Evolutionary conservation across 2,797 vertebrate species (phyloP).

Genomic region (Arvicola amphibius): DNA sequence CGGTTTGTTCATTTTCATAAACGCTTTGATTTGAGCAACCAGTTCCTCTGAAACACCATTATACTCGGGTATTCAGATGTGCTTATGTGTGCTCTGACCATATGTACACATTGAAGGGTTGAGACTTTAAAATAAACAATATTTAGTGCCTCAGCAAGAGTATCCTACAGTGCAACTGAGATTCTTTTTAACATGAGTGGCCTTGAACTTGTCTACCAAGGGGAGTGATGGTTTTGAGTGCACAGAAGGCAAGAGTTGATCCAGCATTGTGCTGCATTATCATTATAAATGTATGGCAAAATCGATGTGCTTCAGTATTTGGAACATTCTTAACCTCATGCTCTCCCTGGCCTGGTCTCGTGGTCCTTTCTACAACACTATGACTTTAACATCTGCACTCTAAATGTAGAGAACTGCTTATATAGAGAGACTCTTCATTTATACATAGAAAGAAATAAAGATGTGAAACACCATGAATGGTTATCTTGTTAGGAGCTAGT

Average conservation of each 20-base stretch:
- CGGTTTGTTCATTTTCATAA: background rate
- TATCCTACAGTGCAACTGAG: background rate
- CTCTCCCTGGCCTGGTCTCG: background rate
- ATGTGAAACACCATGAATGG: background rate
- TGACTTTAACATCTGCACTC: background rate
- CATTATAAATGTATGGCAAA: background rate
- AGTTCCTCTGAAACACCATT: background rate
- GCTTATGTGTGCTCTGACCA: background rate
- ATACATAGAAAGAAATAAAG: slow-evolving; percentile 43
- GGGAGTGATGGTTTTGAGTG: slow-evolving; percentile 6
- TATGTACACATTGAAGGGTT: background rate
- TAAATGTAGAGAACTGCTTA: background rate
- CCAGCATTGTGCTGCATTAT: background rate
- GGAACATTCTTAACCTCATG: background rate
- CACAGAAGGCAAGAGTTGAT: background rate
- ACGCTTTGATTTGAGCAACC: background rate
- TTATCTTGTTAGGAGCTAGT: slow-evolving; percentile 49
- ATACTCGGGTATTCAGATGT: background rate
- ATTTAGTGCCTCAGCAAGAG: background rate
- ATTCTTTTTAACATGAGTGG: background rate
- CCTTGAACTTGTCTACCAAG: background rate
- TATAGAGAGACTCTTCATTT: background rate
- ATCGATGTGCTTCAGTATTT: background rate
- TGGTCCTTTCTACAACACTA: background rate
- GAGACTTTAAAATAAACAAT: slow-evolving; percentile 23